Evolutionary conservation across 2,113 vertebrate genomes (phyloP).

Genomic region (Coturnix japonica): DNA sequence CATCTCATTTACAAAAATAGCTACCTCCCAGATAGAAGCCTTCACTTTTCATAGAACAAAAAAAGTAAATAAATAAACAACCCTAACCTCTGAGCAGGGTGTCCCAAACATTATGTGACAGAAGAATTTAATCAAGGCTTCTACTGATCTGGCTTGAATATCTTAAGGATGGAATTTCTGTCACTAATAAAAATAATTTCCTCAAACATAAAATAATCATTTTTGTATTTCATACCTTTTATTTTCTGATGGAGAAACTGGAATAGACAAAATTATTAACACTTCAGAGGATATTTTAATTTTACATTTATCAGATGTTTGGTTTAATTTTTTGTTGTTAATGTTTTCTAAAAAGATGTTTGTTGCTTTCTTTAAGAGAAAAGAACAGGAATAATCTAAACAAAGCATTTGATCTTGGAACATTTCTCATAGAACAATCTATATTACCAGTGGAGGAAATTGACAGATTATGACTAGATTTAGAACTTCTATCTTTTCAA

Average conservation of each 20-base stretch:
- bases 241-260: neutral
- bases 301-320: neutral
- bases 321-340: neutral
- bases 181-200: neutral
- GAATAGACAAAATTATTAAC: neutral
- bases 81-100: neutral
- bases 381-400: neutral
- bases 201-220: neutral
- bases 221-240: neutral
- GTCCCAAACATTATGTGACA: neutral
- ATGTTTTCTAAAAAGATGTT: neutral
- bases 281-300: neutral
- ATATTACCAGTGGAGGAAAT: neutral
- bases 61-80: neutral
- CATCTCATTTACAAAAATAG: neutral
- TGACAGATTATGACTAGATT: neutral
- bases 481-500: neutral
- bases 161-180: neutral
- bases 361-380: neutral
- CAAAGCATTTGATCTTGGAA: neutral
- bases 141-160: neutral
- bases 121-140: neutral
- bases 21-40: neutral
- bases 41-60: neutral
- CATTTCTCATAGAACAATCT: neutral